Percentiles rank a stretch among this genome's conserved stretches.
phyloP scores from a whole-genome alignment of 2,888 invertebrate species.

The Periphyllus acericola region DNA sequence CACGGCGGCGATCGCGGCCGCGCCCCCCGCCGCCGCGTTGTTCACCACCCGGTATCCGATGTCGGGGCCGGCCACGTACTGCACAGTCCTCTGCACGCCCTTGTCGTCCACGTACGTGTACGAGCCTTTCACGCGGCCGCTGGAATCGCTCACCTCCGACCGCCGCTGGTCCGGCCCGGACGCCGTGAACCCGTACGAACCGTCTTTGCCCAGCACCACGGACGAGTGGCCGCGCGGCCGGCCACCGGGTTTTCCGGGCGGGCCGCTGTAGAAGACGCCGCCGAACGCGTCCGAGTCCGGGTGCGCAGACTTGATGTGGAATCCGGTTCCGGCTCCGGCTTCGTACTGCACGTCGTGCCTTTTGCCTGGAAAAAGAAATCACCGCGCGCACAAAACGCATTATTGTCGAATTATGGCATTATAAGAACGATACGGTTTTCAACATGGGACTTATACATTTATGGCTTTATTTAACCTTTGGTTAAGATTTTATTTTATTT shows the following conservation, averaged over 20 bases:
- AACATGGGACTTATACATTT: too few species aligned
- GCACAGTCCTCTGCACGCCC: conserved; percentile 79
- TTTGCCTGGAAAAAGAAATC: conserved; percentile 65
- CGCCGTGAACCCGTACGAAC: conserved; percentile 76
- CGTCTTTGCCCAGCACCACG: conserved; percentile 77
- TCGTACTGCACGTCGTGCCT: conserved; percentile 80
- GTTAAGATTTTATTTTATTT: too few species aligned
- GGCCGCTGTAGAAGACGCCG: conserved; percentile 72
- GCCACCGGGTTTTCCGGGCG: conserved; percentile 71
- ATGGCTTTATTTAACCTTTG: too few species aligned
- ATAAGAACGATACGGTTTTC: too few species aligned
- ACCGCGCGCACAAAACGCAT: too few species aligned
- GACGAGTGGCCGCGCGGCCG: conserved; percentile 75
- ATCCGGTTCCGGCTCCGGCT: conserved; percentile 80
- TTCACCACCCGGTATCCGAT: conserved; percentile 81
- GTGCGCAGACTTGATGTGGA: conserved; percentile 77
- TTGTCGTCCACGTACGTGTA: conserved; percentile 83
- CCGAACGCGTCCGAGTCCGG: conserved; percentile 72
- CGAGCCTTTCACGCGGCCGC: conserved; percentile 79
- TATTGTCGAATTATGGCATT: too few species aligned
- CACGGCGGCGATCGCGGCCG: conserved; percentile 67
- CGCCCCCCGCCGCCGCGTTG: conserved; percentile 62
- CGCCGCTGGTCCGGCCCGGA: conserved; percentile 81
- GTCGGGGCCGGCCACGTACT: conserved; percentile 82
- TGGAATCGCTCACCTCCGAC: conserved; percentile 78